Evolutionary conservation across 1,140 invertebrate species (phyloP), one percentile per base, ranked within the genome.

Genomic region (Drosophila simulans): DNA sequence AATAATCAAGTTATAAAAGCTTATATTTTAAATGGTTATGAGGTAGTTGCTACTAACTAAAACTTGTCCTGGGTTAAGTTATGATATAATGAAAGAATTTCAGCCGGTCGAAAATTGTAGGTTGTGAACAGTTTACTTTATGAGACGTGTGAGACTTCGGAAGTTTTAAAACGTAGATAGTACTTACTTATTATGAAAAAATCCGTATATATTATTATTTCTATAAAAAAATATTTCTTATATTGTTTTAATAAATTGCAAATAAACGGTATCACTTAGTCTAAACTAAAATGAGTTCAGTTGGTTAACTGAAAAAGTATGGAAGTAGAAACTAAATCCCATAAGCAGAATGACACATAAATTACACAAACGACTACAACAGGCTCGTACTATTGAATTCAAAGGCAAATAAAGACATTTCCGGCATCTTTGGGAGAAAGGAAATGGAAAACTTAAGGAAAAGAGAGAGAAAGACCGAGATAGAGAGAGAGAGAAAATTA

Each of bases 371-470:
- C 55, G 60, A 69, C 74, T 55, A 55, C 35, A 27, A 27, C 45
- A 31, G 20, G 27, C 20, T 17, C 46, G 27, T 35, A 59, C 42
- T 66, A 80, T 54, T 73, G 72, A 80, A 79, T 52, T 73, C 64
- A 60, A 81, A 69, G 79, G 63, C 69, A 86, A 88, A 88, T 88
- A 83, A 83, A 89, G 79, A 89, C 80, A 77, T 88, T 80, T 89
- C 79, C 80, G 83, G 71, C 79, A 82, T 71, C 52, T 73, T 70
- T 60, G 17, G 20, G 58, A 60, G 65, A 59, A 70, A 52, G 22
- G 45, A 54, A 25, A 35, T 35, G 39, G 10, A 10, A n/a, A 52
- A 10, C 31, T 25, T 40, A 53, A 3, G 31, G 13, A 15, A 8
- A 22, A 53, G 5, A 12, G 12, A 37, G 27, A 27, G 43, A 39